Evolutionary conservation across 2,888 invertebrate species (phyloP).

Genomic region (Machimus rusticus): DNA sequence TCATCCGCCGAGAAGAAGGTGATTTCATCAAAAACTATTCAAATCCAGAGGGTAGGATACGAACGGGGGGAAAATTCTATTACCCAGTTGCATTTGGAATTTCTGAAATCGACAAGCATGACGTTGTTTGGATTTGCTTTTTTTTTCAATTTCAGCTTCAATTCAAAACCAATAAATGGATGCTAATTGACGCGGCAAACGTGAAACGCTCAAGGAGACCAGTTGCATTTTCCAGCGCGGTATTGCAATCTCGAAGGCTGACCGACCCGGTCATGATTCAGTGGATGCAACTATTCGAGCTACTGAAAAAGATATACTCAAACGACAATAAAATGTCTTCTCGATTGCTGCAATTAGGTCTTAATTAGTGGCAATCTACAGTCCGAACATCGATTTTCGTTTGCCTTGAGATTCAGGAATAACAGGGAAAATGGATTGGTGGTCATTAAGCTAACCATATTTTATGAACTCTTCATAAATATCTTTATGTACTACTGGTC

Average conservation of each 20-base stretch:
- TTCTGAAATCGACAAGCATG: background rate
- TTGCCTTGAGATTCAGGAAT: background rate
- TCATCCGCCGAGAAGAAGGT: background rate
- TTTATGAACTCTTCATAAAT: background rate
- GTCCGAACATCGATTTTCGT: background rate
- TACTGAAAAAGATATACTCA: background rate
- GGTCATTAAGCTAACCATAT: background rate
- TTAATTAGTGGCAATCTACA: background rate
- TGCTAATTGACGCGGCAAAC: background rate
- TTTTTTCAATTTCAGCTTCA: background rate
- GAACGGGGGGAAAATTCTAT: background rate
- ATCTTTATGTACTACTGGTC: background rate
- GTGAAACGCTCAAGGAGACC: background rate
- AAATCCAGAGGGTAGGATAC: background rate
- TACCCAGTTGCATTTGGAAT: background rate
- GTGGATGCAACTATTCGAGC: background rate
- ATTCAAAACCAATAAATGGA: slow-evolving; percentile 12
- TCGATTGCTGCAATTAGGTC: slow-evolving; percentile 4
- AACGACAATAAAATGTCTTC: background rate
- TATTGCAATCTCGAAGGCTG: background rate
- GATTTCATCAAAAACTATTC: background rate
- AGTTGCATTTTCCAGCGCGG: background rate
- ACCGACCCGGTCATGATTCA: background rate
- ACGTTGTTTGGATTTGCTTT: background rate
- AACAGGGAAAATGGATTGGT: background rate